Percentiles rank a stretch among this genome's conserved stretches.
Conservation (phyloP, 1,140 invertebrate genomes). For the Temnothorax nylanderi region DNA sequence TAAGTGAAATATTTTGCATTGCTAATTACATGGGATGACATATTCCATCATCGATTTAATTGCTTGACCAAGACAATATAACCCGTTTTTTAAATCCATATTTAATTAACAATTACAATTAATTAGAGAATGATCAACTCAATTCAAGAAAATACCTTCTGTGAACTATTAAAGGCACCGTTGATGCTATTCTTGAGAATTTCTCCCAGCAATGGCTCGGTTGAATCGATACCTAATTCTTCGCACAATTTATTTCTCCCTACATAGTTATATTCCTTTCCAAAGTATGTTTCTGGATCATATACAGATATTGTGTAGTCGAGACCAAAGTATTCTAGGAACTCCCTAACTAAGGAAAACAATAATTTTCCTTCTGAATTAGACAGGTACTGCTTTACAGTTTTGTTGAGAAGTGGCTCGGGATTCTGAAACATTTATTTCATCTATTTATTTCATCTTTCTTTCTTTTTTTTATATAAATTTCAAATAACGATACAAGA, state of each 20-base stretch:
- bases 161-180: conserved; percentile 81
- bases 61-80: too few species aligned
- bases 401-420: conserved; percentile 88
- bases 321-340: conserved; percentile 90
- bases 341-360: conserved; percentile 89
- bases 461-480: background rate
- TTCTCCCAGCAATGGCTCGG: conserved; percentile 83
- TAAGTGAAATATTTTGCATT: too few species aligned
- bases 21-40: too few species aligned
- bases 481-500: background rate
- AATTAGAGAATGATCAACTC: too few species aligned
- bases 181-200: conserved; percentile 83
- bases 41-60: too few species aligned
- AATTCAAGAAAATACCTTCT: conserved; percentile 75
- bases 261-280: conserved; percentile 86
- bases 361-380: conserved; percentile 88
- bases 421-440: conserved; percentile 85
- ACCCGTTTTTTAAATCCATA: too few species aligned
- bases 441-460: background rate
- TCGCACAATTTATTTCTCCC: conserved; percentile 86
- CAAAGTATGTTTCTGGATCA: conserved; percentile 89
- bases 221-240: conserved; percentile 85
- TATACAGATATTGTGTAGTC: conserved; percentile 90
- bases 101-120: too few species aligned
- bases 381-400: conserved; percentile 88